Evolutionary conservation across 1,140 invertebrate genomes (phyloP).

Genomic region (Drosophila asahinai): DNA sequence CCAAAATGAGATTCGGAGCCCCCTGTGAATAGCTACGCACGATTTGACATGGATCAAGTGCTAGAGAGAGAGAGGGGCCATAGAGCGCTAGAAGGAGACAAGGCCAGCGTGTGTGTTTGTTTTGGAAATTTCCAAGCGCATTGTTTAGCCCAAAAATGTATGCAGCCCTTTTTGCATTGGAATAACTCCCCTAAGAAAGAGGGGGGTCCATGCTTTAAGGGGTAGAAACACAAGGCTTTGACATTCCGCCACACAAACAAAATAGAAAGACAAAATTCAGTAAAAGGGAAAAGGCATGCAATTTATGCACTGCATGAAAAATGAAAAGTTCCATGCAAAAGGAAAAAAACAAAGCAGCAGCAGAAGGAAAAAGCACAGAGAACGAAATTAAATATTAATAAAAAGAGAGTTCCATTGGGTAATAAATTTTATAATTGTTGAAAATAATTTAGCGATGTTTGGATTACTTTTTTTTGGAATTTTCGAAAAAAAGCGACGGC

Average conservation of each 20-base stretch:
- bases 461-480: not conserved
- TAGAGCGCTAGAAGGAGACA: not conserved
- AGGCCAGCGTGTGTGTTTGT: constrained; percentile 58
- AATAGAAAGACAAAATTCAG: constrained; percentile 20
- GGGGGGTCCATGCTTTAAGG: not conserved
- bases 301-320: constrained; percentile 68
- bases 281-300: constrained; percentile 53
- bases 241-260: constrained; percentile 53
- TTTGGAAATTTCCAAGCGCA: constrained; percentile 69
- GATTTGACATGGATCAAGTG: constrained; percentile 51
- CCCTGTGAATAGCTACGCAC: constrained; percentile 40
- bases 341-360: not conserved
- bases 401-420: not conserved
- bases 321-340: constrained; percentile 61
- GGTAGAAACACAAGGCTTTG: constrained; percentile 37
- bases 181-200: constrained; percentile 8
- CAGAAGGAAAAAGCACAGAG: not conserved
- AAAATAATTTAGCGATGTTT: no score
- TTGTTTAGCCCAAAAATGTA: constrained; percentile 65
- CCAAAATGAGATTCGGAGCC: constrained; percentile 20
- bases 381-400: not conserved
- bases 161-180: constrained; percentile 37
- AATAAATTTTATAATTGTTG: not conserved
- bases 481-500: no score
- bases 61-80: not conserved